Percentiles rank a stretch among this genome's conserved stretches.
Conservation (phyloP, 2,797 vertebrate species). For the Lophius americanus region DNA sequence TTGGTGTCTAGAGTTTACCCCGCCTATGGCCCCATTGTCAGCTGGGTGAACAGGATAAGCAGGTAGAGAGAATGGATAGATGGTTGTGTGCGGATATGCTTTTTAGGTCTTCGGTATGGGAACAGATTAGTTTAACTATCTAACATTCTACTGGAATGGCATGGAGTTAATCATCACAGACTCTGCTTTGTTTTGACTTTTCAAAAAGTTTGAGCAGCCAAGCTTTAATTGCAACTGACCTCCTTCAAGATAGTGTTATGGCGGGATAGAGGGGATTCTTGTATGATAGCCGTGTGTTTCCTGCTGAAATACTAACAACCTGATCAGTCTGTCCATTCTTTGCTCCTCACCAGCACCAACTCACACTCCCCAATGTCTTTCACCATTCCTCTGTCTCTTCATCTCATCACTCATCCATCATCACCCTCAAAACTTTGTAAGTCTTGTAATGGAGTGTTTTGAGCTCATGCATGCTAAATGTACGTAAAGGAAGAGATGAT, state of each 20-base stretch:
- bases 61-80: neutral
- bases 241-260: neutral
- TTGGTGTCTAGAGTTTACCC: too few relatives aligned
- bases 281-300: slow-evolving; percentile 4
- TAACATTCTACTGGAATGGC: slow-evolving; percentile 13
- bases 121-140: neutral
- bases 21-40: too few relatives aligned
- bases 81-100: slow-evolving; percentile 1
- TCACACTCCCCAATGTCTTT: slow-evolving; percentile 28
- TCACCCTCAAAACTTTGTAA: too few relatives aligned
- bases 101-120: slow-evolving; percentile 1
- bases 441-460: slow-evolving; percentile 10
- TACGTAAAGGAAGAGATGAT: neutral
- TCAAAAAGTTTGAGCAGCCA: neutral
- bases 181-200: neutral
- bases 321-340: slow-evolving; percentile 14
- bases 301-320: slow-evolving; percentile 11
- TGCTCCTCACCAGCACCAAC: slow-evolving; percentile 3
- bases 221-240: slow-evolving; percentile 7
- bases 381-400: slow-evolving; percentile 5
- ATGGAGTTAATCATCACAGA: slow-evolving; percentile 9
- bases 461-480: slow-evolving; percentile 23
- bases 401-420: slow-evolving; percentile 1
- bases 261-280: slow-evolving; percentile 1
- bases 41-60: too few relatives aligned